Conservation (phyloP, 2,797 vertebrate species). For the Myotis myotis region DNA sequence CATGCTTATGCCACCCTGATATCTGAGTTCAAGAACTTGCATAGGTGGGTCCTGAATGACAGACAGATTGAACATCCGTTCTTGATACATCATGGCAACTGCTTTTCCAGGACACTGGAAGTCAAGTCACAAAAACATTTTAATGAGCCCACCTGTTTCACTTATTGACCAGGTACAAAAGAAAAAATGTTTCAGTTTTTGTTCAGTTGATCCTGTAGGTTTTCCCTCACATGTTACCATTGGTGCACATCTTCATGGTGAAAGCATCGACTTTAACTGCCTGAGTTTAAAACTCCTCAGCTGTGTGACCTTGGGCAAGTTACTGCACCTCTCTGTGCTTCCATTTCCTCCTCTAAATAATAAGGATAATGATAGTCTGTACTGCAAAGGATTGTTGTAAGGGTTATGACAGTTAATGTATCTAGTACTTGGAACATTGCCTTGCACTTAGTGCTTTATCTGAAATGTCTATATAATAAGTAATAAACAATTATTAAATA, state of each 20-base stretch:
- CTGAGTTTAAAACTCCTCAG: background rate
- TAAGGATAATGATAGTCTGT: background rate
- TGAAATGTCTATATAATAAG: background rate
- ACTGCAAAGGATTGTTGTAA: background rate
- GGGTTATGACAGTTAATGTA: background rate
- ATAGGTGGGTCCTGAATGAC: conserved; percentile 68
- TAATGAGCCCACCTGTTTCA: background rate
- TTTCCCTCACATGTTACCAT: background rate
- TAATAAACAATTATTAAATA: background rate
- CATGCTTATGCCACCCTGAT: conserved; percentile 82
- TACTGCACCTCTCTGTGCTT: background rate
- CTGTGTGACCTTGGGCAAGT: background rate
- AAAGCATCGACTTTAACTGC: background rate
- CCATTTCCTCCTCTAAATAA: background rate
- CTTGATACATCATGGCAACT: conserved; percentile 84
- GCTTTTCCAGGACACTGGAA: conserved; percentile 72
- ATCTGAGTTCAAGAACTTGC: conserved; percentile 82
- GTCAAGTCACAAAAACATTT: background rate
- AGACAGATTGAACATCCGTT: conserved; percentile 81
- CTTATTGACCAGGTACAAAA: background rate
- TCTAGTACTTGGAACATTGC: background rate
- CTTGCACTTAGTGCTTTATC: background rate
- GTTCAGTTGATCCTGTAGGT: background rate
- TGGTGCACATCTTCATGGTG: background rate
- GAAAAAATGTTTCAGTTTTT: background rate